phyloP scores from a whole-genome alignment of 2,113 vertebrate genomes.

The Bubo blakistoni region DNA sequence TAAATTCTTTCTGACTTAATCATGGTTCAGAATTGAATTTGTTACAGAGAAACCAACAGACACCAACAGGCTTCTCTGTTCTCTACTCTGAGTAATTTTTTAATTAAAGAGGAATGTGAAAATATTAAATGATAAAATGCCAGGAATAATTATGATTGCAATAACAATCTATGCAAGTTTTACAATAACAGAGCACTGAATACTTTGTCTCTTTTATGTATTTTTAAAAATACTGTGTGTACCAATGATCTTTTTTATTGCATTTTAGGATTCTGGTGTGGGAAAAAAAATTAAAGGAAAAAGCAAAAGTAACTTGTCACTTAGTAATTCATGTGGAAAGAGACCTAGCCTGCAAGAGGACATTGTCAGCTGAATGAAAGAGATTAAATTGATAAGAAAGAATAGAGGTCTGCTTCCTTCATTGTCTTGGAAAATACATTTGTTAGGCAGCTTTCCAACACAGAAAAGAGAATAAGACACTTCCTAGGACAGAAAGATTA shows the following conservation, averaged over 20 bases:
- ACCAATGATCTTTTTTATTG: background rate
- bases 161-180: background rate
- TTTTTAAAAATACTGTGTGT: background rate
- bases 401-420: conserved; percentile 36
- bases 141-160: background rate
- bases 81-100: background rate
- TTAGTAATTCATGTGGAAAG: conserved; percentile 51
- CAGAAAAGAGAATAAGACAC: conserved; percentile 31
- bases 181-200: background rate
- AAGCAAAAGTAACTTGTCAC: conserved; percentile 29
- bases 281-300: background rate
- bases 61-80: background rate
- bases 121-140: background rate
- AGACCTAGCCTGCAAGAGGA: conserved; percentile 15
- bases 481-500: conserved; percentile 31
- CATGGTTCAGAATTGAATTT: background rate
- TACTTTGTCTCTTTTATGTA: background rate
- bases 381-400: conserved; percentile 55
- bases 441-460: conserved; percentile 48
- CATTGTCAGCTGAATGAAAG: conserved; percentile 40
- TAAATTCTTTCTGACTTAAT: background rate
- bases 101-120: background rate
- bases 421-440: conserved; percentile 56
- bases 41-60: background rate
- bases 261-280: background rate